A percentile compares a stretch with the other conserved stretches of the same genome.
phyloP scores from a whole-genome alignment of 2,113 vertebrate genomes.

The Apodemus speciosus region DNA sequence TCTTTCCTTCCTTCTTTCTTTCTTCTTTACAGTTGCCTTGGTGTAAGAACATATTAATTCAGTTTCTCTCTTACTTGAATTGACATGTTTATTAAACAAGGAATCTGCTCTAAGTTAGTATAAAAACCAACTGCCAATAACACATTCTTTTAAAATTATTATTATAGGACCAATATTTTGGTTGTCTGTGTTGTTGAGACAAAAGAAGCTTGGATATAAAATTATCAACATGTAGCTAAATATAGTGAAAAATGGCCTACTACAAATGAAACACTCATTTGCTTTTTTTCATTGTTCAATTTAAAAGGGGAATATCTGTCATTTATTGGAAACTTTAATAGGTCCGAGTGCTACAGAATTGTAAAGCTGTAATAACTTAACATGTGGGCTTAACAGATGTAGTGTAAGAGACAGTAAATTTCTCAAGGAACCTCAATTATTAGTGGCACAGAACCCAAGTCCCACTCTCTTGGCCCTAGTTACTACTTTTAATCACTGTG shows the following conservation, averaged over 20 bases:
- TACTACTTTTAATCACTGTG: constrained; percentile 25
- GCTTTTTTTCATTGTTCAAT: constrained; percentile 43
- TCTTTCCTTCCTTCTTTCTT: too few species aligned
- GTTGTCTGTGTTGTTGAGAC: constrained; percentile 61
- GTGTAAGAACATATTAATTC: constrained; percentile 24
- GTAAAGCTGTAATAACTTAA: constrained; percentile 44
- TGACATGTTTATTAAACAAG: constrained; percentile 65
- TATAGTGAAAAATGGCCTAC: constrained; percentile 24
- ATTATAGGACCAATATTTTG: constrained; percentile 42
- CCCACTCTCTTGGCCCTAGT: constrained; percentile 8
- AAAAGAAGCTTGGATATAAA: constrained; percentile 59
- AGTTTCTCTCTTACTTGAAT: constrained; percentile 47
- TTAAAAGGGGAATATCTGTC: constrained; percentile 47
- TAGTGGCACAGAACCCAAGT: constrained; percentile 4
- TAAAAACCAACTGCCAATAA: constrained; percentile 51
- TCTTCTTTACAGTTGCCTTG: background rate
- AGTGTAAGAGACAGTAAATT: constrained; percentile 39
- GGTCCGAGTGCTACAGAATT: constrained; percentile 44
- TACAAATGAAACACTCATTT: constrained; percentile 54
- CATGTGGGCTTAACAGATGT: constrained; percentile 40
- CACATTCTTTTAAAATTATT: constrained; percentile 45
- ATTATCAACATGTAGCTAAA: constrained; percentile 44
- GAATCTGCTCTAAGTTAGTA: constrained; percentile 60
- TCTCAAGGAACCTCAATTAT: constrained; percentile 38
- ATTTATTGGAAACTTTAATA: constrained; percentile 49